Evolutionary conservation across 2,797 vertebrate species (phyloP).

Genomic region (Melanotaenia nigrans): DNA sequence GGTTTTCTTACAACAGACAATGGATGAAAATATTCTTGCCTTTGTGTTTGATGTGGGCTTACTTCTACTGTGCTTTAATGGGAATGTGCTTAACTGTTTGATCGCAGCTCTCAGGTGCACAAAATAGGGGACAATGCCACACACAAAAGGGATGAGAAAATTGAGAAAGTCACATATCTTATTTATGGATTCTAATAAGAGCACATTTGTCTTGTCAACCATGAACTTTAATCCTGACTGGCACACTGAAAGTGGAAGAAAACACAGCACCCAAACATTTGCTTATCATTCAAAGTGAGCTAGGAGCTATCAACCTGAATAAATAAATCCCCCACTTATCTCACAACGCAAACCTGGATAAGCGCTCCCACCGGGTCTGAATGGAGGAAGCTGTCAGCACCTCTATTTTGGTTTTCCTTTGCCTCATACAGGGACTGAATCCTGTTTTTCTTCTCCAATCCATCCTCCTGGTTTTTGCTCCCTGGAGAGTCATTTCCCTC

Average conservation of each 20-base stretch:
- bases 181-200: constrained; percentile 45
- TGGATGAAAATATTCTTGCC: constrained; percentile 61
- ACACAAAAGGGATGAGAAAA: constrained; percentile 25
- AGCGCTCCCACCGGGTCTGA: constrained; percentile 67
- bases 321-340: constrained; percentile 77
- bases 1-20: constrained; percentile 47
- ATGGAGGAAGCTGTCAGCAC: constrained; percentile 78
- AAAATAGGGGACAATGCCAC: constrained; percentile 14
- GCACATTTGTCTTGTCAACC: constrained; percentile 57
- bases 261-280: constrained; percentile 47
- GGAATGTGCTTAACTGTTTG: constrained; percentile 45
- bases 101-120: constrained; percentile 48
- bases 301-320: constrained; percentile 76
- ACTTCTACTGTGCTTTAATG: constrained; percentile 30
- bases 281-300: constrained; percentile 74
- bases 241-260: constrained; percentile 52
- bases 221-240: constrained; percentile 79
- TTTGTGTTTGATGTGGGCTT: constrained; percentile 61
- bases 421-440: constrained; percentile 66
- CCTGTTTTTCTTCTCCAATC: constrained; percentile 75
- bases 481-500: constrained; percentile 62
- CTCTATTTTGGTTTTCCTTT: constrained; percentile 72
- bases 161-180: constrained; percentile 27
- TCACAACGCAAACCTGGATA: constrained; percentile 67
- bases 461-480: constrained; percentile 65